Conservation (phyloP, 2,888 invertebrate genomes). For the Amphipoea oculea region DNA sequence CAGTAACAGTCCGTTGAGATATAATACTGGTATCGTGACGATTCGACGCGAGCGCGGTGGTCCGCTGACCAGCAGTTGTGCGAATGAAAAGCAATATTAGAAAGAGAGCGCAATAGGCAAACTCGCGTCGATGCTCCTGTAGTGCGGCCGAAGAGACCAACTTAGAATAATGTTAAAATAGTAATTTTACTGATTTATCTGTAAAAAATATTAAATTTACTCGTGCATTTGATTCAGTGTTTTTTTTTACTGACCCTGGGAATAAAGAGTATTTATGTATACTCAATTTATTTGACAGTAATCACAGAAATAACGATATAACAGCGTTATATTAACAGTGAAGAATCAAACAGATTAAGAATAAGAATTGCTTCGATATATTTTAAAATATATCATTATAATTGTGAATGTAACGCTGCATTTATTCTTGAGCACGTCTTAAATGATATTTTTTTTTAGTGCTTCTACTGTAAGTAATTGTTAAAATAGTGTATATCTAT, state of each 20-base stretch:
- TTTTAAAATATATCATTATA: constrained; percentile 43
- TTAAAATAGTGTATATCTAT: constrained; percentile 48
- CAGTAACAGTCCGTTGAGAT: constrained; percentile 51
- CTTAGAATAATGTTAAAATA: constrained; percentile 51
- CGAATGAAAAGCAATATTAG: constrained; percentile 51
- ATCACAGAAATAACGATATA: constrained; percentile 49
- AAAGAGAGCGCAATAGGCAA: constrained; percentile 50
- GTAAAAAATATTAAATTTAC: constrained; percentile 48
- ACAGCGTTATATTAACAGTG: constrained; percentile 50
- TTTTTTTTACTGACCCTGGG: constrained; percentile 48
- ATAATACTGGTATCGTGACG: constrained; percentile 50
- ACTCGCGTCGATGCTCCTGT: constrained; percentile 51
- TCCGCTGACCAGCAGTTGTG: constrained; percentile 51
- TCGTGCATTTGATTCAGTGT: constrained; percentile 48
- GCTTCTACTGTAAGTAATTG: constrained; percentile 49
- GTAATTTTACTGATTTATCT: constrained; percentile 50
- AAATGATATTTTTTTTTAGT: constrained; percentile 50
- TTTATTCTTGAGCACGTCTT: constrained; percentile 48
- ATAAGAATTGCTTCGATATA: constrained; percentile 48
- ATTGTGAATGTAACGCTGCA: constrained; percentile 50
- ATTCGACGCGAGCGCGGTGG: constrained; percentile 52
- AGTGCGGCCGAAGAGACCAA: constrained; percentile 51
- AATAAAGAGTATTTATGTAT: constrained; percentile 48
- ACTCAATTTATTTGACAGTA: constrained; percentile 50
- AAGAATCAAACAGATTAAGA: constrained; percentile 46